Conservation (phyloP, 2,888 invertebrate genomes). For the Parthenolecanium corni region DNA sequence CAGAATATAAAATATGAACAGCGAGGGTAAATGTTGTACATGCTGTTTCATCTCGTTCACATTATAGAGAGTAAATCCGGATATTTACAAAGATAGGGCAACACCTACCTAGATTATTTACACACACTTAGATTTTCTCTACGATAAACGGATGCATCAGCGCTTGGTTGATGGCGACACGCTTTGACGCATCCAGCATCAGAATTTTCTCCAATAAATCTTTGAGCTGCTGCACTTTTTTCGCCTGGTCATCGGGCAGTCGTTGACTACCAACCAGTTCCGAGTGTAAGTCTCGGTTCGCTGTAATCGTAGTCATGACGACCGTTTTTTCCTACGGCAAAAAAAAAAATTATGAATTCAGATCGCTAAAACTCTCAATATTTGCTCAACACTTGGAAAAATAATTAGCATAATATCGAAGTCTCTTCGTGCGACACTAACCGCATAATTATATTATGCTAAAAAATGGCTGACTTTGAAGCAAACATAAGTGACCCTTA, state of each 20-base stretch:
- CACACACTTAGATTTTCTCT: conserved; percentile 61
- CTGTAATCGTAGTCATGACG: conserved; percentile 82
- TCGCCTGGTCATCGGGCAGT: conserved; percentile 73
- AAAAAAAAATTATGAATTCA: neutral
- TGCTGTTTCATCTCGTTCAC: no score
- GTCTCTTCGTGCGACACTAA: neutral
- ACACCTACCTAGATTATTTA: no score
- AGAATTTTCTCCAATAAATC: conserved; percentile 86
- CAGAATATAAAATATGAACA: no score
- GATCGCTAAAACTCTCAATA: neutral
- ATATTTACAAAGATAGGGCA: no score
- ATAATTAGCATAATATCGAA: no score
- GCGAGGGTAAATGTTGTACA: no score
- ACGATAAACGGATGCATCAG: conserved; percentile 90
- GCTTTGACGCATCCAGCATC: conserved; percentile 81
- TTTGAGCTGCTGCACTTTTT: conserved; percentile 82
- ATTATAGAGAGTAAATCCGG: no score
- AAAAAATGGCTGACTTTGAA: no score
- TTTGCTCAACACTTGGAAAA: neutral
- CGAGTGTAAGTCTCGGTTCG: conserved; percentile 69
- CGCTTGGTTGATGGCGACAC: conserved; percentile 88
- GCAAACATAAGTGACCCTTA: no score
- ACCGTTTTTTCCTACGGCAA: conserved; percentile 78
- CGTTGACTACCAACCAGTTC: conserved; percentile 84
- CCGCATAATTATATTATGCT: no score